Conservation (phyloP, 2,888 invertebrate species). For the Chrysomela aeneicollis region DNA sequence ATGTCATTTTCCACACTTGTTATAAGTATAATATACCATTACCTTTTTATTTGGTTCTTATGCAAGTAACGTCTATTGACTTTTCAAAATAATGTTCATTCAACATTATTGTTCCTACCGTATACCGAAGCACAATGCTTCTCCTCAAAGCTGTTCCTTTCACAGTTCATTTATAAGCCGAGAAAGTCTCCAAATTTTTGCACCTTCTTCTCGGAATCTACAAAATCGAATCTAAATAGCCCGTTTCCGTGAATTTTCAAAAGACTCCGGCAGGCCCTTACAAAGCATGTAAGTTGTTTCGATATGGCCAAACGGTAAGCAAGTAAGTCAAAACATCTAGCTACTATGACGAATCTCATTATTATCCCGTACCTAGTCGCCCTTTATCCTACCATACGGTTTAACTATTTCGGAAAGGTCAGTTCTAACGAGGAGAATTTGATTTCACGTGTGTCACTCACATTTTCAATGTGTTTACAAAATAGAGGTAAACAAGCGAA, state of each 20-base stretch:
- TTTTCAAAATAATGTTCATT: too few relatives aligned
- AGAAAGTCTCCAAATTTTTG: neutral
- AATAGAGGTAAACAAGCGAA: slow-evolving; percentile 29
- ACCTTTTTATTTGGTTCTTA: too few relatives aligned
- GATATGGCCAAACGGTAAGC: slow-evolving; percentile 21
- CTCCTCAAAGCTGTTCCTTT: neutral
- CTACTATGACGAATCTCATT: slow-evolving; percentile 32
- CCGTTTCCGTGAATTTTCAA: slow-evolving; percentile 9
- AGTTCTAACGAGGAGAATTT: slow-evolving; percentile 32
- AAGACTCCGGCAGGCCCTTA: slow-evolving; percentile 1
- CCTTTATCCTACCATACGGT: slow-evolving; percentile 26
- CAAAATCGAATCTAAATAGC: slow-evolving; percentile 11
- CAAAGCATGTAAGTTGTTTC: slow-evolving; percentile 21
- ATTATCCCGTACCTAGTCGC: slow-evolving; percentile 21
- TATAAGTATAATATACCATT: too few relatives aligned
- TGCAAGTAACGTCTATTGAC: too few relatives aligned
- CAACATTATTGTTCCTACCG: too few relatives aligned
- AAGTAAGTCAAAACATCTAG: slow-evolving; percentile 25
- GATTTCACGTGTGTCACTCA: slow-evolving; percentile 42
- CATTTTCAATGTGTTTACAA: slow-evolving; percentile 30
- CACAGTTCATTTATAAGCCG: slow-evolving; percentile 1
- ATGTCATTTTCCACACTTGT: too few relatives aligned
- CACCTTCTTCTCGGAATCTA: slow-evolving; percentile 1
- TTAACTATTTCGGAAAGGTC: slow-evolving; percentile 21
- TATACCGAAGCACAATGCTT: too few relatives aligned